These are phyloP conservation scores for Chromoteleia sp. DNA, from an alignment of 2,888 invertebrate species.

Conservation along the genomic window DNA sequence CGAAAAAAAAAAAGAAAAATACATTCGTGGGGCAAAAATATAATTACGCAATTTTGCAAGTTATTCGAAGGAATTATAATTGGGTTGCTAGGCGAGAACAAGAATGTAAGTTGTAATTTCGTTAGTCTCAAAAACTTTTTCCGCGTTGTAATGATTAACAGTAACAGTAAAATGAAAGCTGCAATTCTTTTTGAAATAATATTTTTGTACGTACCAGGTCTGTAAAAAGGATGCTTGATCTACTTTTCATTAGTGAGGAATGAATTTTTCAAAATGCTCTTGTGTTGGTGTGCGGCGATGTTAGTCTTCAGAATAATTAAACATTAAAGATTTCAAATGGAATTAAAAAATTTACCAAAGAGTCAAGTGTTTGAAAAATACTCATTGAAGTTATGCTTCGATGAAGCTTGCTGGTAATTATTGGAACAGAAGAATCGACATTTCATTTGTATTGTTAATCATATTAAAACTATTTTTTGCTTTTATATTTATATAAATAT, in stretches of 20 bases:
- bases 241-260: constrained; percentile 22
- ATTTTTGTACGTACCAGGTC: neutral
- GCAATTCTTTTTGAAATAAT: constrained; percentile 3
- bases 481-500: too few species aligned
- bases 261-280: constrained; percentile 14
- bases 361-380: neutral
- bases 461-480: too few species aligned
- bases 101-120: constrained; percentile 6
- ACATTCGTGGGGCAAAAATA: neutral
- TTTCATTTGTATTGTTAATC: too few species aligned
- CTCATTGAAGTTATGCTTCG: constrained; percentile 2
- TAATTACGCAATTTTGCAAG: neutral
- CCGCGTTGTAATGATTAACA: constrained; percentile 4
- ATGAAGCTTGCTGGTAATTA: neutral
- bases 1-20: neutral
- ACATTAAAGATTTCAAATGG: constrained; percentile 18
- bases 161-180: neutral
- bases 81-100: neutral
- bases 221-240: constrained; percentile 7
- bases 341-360: constrained; percentile 16
- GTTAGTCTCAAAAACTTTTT: constrained; percentile 15
- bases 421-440: too few species aligned
- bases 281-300: neutral
- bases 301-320: constrained; percentile 12
- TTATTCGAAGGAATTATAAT: neutral